A percentile compares a stretch with the other conserved stretches of the same genome.
Evolutionary conservation across 2,888 invertebrate species (phyloP).

Genomic region (Yponomeuta cagnagella): DNA sequence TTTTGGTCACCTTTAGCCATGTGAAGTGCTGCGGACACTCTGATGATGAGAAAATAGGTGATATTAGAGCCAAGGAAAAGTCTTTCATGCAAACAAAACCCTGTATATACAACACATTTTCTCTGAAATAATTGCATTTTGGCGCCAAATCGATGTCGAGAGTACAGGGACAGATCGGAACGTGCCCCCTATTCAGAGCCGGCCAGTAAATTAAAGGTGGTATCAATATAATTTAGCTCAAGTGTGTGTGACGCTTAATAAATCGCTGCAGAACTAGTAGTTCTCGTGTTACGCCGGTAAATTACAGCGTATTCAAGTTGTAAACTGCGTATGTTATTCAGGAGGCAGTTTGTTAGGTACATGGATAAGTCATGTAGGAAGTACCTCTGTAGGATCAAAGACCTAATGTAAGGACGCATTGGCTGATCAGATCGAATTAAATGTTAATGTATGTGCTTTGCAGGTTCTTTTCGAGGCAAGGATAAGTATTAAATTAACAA

Average conservation of each 20-base stretch:
- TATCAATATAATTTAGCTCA: slow-evolving; percentile 46
- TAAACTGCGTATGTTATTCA: slow-evolving; percentile 2
- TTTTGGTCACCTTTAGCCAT: no score
- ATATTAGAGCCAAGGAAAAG: no score
- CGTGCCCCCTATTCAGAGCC: slow-evolving; percentile 11
- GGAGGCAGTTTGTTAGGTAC: background rate
- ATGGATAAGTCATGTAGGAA: background rate
- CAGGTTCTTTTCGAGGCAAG: no score
- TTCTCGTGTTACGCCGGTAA: slow-evolving; percentile 15
- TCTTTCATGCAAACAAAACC: no score
- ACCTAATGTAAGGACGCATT: no score
- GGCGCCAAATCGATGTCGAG: background rate
- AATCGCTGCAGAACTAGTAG: slow-evolving; percentile 30
- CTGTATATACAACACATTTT: no score
- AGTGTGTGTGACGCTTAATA: slow-evolving; percentile 52
- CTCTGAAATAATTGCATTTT: background rate
- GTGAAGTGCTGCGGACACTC: no score
- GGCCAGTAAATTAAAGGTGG: slow-evolving; percentile 33
- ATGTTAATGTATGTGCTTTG: no score
- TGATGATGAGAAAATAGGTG: no score
- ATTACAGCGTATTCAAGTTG: slow-evolving; percentile 12
- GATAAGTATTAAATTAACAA: no score
- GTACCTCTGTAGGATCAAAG: no score
- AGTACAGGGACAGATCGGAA: background rate
- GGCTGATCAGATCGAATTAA: no score